Base-by-base conservation (phyloP, 2,797 vertebrate genomes). In the Podargus strigoides region DNA sequence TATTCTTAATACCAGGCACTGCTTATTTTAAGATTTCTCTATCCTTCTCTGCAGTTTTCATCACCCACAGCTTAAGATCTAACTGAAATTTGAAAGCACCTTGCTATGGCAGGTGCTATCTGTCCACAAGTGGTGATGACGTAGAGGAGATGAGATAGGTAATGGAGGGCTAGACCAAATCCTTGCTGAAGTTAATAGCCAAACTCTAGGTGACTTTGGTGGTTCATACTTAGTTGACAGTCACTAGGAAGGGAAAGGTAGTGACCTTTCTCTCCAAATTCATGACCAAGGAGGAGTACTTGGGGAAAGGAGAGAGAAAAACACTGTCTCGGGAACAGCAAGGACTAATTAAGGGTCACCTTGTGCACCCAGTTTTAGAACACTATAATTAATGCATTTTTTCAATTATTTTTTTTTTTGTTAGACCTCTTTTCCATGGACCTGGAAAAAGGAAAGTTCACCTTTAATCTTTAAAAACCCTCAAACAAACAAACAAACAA, bases 401-500 rank as follows among this genome's bases (percentile, higher is more conserved):
- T 87, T 70, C 24, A 24, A 0, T 67, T n/a, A n/a, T 21, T 16
- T 56, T 56, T 20, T 46, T 67, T n/a, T 56, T 27, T 44, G 20
- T n/a, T 72, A 63, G 37, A 64, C 23, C 19, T 24, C 30, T 87
- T 78, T 84, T 81, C 60, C 14, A 3, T 50, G 49, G 55, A 66
- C 59, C 66, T 87, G 56, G 36, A 67, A 92, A 81, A 91, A 86
- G 17, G 88, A 58, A 88, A 85, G 62, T 94, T 95, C 52, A 28
- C 60, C 94, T 94, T 74, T 74, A 80, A 83, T 94, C 89, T 87
- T 83, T 87, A 89, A 95, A 69, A 49, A 30, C 20, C 14, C 53
- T 68, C 70, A 82, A 73, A 76, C 32, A 81, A 79, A 79, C 37
- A 68, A 63, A 59, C 85, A 88, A 90, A 63, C 79, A 92, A 83